Base-by-base conservation (phyloP, 1,140 invertebrate species). In the Schmidtea mediterranea region DNA sequence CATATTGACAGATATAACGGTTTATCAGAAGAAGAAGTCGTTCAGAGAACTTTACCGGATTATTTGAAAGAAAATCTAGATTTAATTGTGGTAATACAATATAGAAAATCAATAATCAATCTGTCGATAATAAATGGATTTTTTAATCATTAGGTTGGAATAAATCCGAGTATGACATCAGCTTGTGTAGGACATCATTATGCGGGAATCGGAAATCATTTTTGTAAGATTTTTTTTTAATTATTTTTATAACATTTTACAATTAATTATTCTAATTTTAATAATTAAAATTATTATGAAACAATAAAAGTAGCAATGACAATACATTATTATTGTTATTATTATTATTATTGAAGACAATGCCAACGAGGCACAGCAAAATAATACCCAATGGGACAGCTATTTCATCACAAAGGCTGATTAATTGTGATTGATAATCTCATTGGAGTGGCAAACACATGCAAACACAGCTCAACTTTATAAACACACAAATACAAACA, bases 141-240 rank as follows among this genome's bases (percentile, higher is more conserved):
- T 36, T 32, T 16, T 46, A 6, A 18, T 9, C 19, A 19, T 62
- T 69, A 92, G 84, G 82, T 94, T 69, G 87, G 87, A 52, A 90
- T 94, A 55, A 92, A 94, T 71, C 87, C 87, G 37, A 84, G 86
- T 2, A 69, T 92, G 54, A 87, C 87, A 69, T 83, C 86, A 49
- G 87, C 86, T 46, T 89, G 86, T 68, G 87, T 89, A 67, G 84
- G 86, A 8, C 86, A 92, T 69, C 86, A 94, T 66, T 94, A 94
- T 71, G 86, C 86, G 41, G 87, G 87, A 46, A 86, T 84, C 48
- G 86, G 86, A 26, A 94, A 95, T 70, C 87, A 95, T 70, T 92
- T 94, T 67, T 95, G 87, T 78, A 68, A 75, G 75, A 72, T 49
- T 46, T 46, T 46, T 36, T 15, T 32, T 32, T 8, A 26, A 12